Percentiles rank a stretch among this genome's conserved stretches.
Conservation (phyloP, 1,140 invertebrate genomes). For the Agrypnia vestita region DNA sequence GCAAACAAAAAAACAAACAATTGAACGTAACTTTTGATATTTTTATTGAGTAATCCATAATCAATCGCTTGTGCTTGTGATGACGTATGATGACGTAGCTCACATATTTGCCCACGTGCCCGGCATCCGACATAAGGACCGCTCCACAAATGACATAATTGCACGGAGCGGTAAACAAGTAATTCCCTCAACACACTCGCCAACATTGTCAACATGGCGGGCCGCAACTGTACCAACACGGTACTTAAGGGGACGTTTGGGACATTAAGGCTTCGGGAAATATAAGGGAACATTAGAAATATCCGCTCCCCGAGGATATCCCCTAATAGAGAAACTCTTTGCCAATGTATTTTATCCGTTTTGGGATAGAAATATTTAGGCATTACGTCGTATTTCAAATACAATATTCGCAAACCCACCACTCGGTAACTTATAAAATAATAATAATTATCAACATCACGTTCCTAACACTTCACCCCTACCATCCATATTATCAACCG, state of each 20-base stretch:
- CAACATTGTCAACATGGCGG: constrained; percentile 27
- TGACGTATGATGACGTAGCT: not conserved
- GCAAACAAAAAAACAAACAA: no score
- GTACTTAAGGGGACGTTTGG: not conserved
- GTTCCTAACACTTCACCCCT: not conserved
- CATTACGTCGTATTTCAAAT: no score
- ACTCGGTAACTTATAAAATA: not conserved
- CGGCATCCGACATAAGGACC: not conserved
- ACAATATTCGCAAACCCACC: no score
- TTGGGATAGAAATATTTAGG: not conserved
- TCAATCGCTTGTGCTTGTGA: no score
- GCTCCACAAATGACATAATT: constrained; percentile 48
- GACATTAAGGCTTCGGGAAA: not conserved
- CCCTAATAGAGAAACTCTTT: constrained; percentile 22
- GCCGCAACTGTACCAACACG: constrained; percentile 30
- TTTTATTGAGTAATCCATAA: no score
- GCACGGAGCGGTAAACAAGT: constrained; percentile 38
- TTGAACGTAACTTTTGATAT: not conserved
- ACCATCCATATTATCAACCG: not conserved
- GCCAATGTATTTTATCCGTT: constrained; percentile 7
- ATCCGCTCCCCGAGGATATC: not conserved
- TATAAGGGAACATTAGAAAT: constrained; percentile 1
- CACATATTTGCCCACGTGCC: not conserved
- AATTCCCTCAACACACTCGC: constrained; percentile 39
- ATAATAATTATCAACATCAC: not conserved